Evolutionary conservation across 2,888 invertebrate species (phyloP).

Genomic region (Hypselothyrea guttata): DNA sequence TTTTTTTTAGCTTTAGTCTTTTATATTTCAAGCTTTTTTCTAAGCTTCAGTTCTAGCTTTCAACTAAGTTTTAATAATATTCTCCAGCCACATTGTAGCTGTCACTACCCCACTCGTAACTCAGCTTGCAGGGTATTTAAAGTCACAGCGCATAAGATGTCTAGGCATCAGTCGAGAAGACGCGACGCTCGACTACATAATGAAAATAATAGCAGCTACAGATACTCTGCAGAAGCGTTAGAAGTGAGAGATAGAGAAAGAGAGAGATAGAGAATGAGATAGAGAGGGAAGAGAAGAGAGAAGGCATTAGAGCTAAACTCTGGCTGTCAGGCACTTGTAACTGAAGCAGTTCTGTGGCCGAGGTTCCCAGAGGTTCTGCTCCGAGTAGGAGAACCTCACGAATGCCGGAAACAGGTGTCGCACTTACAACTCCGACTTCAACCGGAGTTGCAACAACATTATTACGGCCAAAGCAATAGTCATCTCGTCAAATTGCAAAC

Average conservation of each 20-base stretch:
- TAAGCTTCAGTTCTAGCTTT: too few species aligned
- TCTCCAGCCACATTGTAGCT: neutral
- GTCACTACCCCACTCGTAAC: too few species aligned
- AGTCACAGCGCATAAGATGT: conserved; percentile 35
- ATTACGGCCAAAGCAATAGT: conserved; percentile 7
- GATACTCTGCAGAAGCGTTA: conserved; percentile 7
- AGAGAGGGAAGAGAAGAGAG: neutral
- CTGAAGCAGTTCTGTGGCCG: conserved; percentile 14
- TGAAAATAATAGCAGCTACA: conserved; percentile 60
- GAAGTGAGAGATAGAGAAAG: conserved; percentile 1
- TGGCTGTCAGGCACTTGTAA: conserved; percentile 25
- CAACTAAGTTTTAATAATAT: too few species aligned
- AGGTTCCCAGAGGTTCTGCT: too few species aligned
- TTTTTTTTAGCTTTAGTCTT: too few species aligned
- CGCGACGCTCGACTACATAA: conserved; percentile 52
- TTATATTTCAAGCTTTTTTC: too few species aligned
- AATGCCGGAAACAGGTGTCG: conserved; percentile 71
- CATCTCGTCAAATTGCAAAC: conserved; percentile 4
- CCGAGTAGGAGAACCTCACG: conserved; percentile 10
- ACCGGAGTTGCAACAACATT: conserved; percentile 30
- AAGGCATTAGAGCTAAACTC: too few species aligned
- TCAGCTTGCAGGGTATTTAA: conserved; percentile 6
- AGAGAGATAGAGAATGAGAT: conserved; percentile 2
- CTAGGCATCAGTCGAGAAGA: conserved; percentile 38
- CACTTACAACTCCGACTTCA: conserved; percentile 52